Percentiles rank a stretch among this genome's conserved stretches.
phyloP scores from a whole-genome alignment of 2,113 vertebrate genomes.

The Cryptomyrus ogoouensis region DNA sequence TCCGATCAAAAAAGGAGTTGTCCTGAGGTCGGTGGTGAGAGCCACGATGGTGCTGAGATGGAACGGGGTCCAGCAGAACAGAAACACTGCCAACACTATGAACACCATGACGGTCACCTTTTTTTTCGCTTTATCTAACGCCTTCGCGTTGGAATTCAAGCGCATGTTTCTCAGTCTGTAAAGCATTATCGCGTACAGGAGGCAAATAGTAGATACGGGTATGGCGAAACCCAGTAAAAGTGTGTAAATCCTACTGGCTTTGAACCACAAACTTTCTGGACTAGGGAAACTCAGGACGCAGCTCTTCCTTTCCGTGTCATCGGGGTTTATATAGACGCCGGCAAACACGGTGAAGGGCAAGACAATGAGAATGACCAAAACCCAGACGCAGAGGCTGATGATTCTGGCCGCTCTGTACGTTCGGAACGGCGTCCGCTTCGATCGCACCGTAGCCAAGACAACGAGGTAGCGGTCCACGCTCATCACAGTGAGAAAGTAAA shows the following conservation, averaged over 20 bases:
- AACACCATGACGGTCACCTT: slow-evolving; percentile 85
- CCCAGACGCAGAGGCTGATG: slow-evolving; percentile 76
- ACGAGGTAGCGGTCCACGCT: slow-evolving; percentile 81
- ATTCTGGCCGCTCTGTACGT: slow-evolving; percentile 73
- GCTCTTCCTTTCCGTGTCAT: slow-evolving; percentile 64
- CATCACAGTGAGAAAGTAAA: slow-evolving; percentile 85
- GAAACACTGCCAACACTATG: slow-evolving; percentile 75
- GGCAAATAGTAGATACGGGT: slow-evolving; percentile 77
- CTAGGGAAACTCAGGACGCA: slow-evolving; percentile 81
- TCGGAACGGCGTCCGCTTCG: slow-evolving; percentile 70
- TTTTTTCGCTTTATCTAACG: slow-evolving; percentile 81
- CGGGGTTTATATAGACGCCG: slow-evolving; percentile 57
- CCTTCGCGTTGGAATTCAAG: slow-evolving; percentile 74
- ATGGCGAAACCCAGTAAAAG: slow-evolving; percentile 79
- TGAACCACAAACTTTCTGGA: slow-evolving; percentile 77
- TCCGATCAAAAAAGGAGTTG: slow-evolving; percentile 71
- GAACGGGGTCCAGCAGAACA: slow-evolving; percentile 87
- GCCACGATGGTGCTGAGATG: slow-evolving; percentile 83
- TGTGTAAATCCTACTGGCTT: slow-evolving; percentile 77
- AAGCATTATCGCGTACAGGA: slow-evolving; percentile 77
- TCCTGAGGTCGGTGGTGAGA: slow-evolving; percentile 75
- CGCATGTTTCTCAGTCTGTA: slow-evolving; percentile 74
- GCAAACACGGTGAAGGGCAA: slow-evolving; percentile 79
- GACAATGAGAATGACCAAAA: slow-evolving; percentile 74
- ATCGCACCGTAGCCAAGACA: slow-evolving; percentile 71